phyloP scores from a whole-genome alignment of 2,113 vertebrate species.

The Heloderma charlesbogerti region DNA sequence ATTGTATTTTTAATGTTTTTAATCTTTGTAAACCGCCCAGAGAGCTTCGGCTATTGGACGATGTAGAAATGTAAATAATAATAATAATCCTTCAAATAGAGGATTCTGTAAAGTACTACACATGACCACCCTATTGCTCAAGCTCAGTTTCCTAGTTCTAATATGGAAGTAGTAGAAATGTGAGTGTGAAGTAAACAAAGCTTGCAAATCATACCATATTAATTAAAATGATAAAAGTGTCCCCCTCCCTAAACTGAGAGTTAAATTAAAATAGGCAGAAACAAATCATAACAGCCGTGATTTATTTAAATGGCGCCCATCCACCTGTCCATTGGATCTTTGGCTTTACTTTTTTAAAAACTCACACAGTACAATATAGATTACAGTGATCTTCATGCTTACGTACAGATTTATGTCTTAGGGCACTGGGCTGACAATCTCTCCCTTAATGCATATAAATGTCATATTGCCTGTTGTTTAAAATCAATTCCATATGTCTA shows the following conservation, averaged over 20 bases:
- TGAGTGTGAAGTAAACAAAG: not conserved
- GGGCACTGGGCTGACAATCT: not conserved
- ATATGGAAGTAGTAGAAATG: not conserved
- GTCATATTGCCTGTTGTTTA: not conserved
- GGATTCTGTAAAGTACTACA: too few relatives aligned
- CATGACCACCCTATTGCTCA: not conserved
- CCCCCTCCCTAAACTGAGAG: not conserved
- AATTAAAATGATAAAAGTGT: not conserved
- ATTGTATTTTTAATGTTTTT: too few relatives aligned
- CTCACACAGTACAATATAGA: not conserved
- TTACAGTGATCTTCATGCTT: not conserved
- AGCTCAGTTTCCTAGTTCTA: not conserved
- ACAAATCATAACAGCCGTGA: not conserved
- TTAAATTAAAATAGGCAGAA: slow-evolving; percentile 6
- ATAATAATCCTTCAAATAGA: too few relatives aligned
- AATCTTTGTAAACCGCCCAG: too few relatives aligned
- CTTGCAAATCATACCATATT: not conserved
- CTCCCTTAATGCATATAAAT: slow-evolving; percentile 11
- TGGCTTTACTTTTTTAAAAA: not conserved
- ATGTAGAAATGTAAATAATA: too few relatives aligned
- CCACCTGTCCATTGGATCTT: not conserved
- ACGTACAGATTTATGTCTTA: slow-evolving; percentile 6
- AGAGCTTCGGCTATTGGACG: too few relatives aligned
- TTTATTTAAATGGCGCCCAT: not conserved
- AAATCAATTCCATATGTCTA: slow-evolving; percentile 10